Percentiles rank a stretch among this genome's conserved stretches.
These are phyloP conservation scores for Meloidogyne hapla DNA, from an alignment of 1,140 invertebrate species.

Conservation along the genomic window DNA sequence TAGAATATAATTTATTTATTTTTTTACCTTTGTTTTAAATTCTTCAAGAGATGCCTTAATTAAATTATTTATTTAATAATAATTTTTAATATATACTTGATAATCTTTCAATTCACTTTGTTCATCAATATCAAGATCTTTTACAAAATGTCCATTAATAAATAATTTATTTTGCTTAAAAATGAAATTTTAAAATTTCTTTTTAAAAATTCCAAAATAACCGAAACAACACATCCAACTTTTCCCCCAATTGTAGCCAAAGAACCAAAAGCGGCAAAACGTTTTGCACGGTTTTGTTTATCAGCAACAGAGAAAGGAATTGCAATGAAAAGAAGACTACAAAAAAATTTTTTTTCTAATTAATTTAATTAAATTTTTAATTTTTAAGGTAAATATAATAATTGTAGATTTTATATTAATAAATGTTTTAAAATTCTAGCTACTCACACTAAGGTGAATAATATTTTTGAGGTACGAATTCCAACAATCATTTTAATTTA, in stretches of 20 bases:
- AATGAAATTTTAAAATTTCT: conserved; percentile 14
- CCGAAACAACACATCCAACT: conserved; percentile 44
- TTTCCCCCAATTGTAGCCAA: conserved; percentile 37
- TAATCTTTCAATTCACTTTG: conserved; percentile 34
- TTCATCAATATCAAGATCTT: conserved; percentile 37
- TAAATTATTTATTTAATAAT: conserved; percentile 13
- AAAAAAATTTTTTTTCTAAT: no score
- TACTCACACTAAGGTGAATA: no score
- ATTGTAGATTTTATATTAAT: no score
- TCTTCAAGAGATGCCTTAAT: conserved; percentile 32
- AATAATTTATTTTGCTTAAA: conserved; percentile 32
- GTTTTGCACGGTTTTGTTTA: conserved; percentile 26
- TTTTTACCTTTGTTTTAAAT: conserved; percentile 31
- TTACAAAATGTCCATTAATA: conserved; percentile 37
- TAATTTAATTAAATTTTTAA: no score
- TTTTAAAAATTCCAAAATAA: conserved; percentile 18
- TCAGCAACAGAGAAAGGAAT: neutral
- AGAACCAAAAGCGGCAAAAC: conserved; percentile 34
- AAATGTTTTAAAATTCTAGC: no score
- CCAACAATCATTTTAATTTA: no score
- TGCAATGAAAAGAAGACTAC: neutral
- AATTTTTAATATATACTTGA: conserved; percentile 11
- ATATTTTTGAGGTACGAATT: no score
- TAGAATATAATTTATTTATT: neutral
- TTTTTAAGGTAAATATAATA: no score